Evolutionary conservation across 2,888 invertebrate species (phyloP).

Genomic region (Helicoverpa assulta): DNA sequence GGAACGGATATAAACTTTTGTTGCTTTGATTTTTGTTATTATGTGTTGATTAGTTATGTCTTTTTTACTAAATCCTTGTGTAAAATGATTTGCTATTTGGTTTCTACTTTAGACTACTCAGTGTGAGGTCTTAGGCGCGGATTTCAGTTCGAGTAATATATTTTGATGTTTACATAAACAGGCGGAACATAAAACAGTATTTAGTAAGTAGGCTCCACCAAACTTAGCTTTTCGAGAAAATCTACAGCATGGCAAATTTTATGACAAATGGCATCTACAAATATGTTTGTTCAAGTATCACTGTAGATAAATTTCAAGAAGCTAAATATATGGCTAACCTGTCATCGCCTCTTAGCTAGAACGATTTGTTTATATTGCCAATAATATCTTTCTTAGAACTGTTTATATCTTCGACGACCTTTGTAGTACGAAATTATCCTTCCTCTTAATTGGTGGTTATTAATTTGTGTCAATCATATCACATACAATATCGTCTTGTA

Average conservation of each 20-base stretch:
- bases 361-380: constrained; percentile 36
- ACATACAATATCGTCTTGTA: too few relatives aligned
- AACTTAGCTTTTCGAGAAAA: too few relatives aligned
- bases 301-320: not conserved
- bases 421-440: constrained; percentile 9
- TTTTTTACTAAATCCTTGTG: not conserved
- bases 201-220: too few relatives aligned
- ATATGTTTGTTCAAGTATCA: too few relatives aligned
- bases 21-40: constrained; percentile 23
- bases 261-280: too few relatives aligned
- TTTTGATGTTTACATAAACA: too few relatives aligned
- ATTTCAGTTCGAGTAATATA: too few relatives aligned
- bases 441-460: constrained; percentile 23
- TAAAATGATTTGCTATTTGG: not conserved
- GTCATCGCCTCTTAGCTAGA: constrained; percentile 41
- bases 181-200: too few relatives aligned
- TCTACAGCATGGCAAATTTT: too few relatives aligned
- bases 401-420: constrained; percentile 2
- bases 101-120: not conserved
- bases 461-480: constrained; percentile 3
- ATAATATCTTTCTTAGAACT: constrained; percentile 25
- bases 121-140: too few relatives aligned
- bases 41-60: constrained; percentile 9
- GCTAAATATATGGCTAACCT: constrained; percentile 33
- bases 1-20: constrained; percentile 36